Evolutionary conservation across 2,797 vertebrate species (phyloP), one percentile per base, ranked within the genome.

Genomic region (Benthosema pterotum): DNA sequence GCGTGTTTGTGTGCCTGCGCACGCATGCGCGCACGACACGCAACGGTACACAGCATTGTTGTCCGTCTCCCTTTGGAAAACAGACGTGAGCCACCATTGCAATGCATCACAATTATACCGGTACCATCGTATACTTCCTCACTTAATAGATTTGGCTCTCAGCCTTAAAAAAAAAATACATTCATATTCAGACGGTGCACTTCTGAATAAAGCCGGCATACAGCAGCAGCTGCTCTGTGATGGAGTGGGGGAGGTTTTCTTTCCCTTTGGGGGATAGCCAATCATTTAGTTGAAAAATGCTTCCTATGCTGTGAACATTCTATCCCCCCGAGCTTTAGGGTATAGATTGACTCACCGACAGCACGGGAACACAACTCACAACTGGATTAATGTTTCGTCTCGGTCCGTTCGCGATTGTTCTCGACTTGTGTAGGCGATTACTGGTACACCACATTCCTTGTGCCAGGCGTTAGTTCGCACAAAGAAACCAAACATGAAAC

Each of bases 101-200:
- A 57, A 56, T 74, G 71, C 78, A 60, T 66, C 60, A 7, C 74
- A 66, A 46, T 70, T 60, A 53, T 52, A 67, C 22, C 57, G 67
- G n/a, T n/a, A n/a, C 46, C 32, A 38, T 38, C 32, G 8, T 38
- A 7, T 32, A 5, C 42, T 50, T 74, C 58, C 57, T 42, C 59
- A 55, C 45, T 14, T 51, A 67, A 51, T 32, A 32, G 38, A 5
- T 42, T 67, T 59, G 65, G 28, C 28, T 75, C 70, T 56, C 32
- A 16, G 63, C 57, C 56, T 74, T 78, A 38, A 38, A n/a, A n/a
- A n/a, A n/a, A n/a, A n/a, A n/a, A 11, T 38, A 2, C 57, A 66
- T 49, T 72, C 18, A 38, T n/a, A 28, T 63, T 78, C 71, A 84
- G 83, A 83, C 63, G 52, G 86, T 88, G 88, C 89, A 92, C 86